A percentile compares a stretch with the other conserved stretches of the same genome.
Conservation (phyloP, 2,888 invertebrate genomes). For the Griposia aprilina region DNA sequence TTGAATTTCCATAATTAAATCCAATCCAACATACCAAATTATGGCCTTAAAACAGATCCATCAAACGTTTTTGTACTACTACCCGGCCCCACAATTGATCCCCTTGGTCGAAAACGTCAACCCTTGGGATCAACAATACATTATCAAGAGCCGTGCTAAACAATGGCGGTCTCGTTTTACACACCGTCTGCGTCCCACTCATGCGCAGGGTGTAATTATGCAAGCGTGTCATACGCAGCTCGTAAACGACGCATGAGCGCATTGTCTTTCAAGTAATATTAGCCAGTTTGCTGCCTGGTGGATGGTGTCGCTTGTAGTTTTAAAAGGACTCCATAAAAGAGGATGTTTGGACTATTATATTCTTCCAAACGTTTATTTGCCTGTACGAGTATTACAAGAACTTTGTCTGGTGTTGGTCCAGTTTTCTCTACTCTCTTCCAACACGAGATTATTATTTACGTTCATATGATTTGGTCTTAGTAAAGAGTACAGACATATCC, state of each 20-base stretch:
- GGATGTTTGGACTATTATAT: not conserved
- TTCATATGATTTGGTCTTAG: not conserved
- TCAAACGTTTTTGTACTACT: constrained; percentile 16
- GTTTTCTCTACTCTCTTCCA: not conserved
- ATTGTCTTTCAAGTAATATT: constrained; percentile 62
- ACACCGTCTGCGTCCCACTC: constrained; percentile 66
- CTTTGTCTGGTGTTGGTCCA: not conserved
- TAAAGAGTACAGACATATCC: not conserved
- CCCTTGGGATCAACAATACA: constrained; percentile 51
- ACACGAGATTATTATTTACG: not conserved
- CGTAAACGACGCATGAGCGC: constrained; percentile 66
- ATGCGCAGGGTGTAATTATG: constrained; percentile 71
- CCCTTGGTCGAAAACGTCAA: constrained; percentile 21
- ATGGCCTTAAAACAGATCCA: constrained; percentile 16
- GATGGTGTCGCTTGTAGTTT: constrained; percentile 22
- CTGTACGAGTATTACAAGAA: not conserved
- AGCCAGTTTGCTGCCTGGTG: constrained; percentile 29
- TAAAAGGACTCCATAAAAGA: constrained; percentile 9
- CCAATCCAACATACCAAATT: not conserved
- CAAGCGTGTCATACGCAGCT: constrained; percentile 68
- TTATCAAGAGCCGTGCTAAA: constrained; percentile 47
- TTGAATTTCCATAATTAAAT: not conserved
- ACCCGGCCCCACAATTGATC: constrained; percentile 10
- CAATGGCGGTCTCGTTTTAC: constrained; percentile 61
- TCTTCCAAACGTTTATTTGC: not conserved